Percentiles rank a stretch among this genome's conserved stretches.
Conservation (phyloP, 64 coral and sea anemone genomes). For the Acropora yongei region DNA sequence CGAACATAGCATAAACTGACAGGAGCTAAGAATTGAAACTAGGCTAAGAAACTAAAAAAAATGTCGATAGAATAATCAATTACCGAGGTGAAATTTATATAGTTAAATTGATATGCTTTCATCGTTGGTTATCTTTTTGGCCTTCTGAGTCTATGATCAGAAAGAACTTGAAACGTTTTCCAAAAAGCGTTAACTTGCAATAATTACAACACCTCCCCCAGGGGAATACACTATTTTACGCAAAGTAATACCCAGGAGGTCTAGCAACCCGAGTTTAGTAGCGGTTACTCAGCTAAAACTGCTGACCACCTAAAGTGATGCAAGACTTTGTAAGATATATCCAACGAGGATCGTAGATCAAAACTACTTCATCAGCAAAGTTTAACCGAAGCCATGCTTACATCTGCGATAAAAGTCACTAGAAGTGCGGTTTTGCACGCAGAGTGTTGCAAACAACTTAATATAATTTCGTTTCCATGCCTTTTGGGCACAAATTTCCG, state of each 20-base stretch:
- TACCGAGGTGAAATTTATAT: too few species aligned
- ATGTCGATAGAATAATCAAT: too few species aligned
- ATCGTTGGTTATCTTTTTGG: too few species aligned
- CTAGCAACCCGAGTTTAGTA: not conserved
- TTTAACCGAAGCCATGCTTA: constrained; percentile 45
- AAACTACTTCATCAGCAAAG: not conserved
- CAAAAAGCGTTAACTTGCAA: too few species aligned
- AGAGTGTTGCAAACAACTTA: constrained; percentile 26
- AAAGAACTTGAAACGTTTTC: too few species aligned
- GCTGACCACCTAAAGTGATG: constrained; percentile 21
- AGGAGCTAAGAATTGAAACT: too few species aligned
- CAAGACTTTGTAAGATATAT: not conserved
- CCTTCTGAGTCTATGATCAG: too few species aligned
- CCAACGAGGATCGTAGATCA: not conserved
- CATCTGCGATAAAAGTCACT: constrained; percentile 20
- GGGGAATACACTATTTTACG: not conserved
- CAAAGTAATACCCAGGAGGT: not conserved
- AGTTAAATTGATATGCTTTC: too few species aligned
- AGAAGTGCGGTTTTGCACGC: constrained; percentile 39
- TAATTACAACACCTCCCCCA: not conserved
- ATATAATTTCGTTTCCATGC: constrained; percentile 19
- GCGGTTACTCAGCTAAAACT: not conserved
- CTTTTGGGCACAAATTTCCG: constrained; percentile 32
- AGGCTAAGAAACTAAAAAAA: too few species aligned
- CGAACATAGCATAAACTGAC: too few species aligned